Conservation (phyloP, 2,113 vertebrate genomes). For the Pseudopipra pipra region DNA sequence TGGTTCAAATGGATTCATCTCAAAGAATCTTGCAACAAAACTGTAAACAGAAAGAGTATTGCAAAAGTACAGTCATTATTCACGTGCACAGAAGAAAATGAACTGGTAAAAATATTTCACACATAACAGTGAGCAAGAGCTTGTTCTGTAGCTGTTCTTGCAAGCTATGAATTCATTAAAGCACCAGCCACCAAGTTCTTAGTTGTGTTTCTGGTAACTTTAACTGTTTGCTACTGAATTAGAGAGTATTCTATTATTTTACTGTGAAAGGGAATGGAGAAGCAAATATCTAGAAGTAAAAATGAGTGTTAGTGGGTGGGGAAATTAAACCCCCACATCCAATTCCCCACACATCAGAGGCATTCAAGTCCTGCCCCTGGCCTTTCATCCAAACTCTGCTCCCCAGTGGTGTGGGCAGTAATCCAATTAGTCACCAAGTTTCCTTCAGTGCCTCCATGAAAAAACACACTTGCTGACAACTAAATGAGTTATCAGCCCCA, state of each 20-base stretch:
- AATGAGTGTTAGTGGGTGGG: neutral
- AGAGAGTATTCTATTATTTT: neutral
- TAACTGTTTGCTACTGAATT: neutral
- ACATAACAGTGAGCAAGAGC: neutral
- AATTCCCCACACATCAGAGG: neutral
- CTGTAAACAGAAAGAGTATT: constrained; percentile 65
- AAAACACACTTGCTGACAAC: constrained; percentile 38
- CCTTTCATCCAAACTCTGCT: neutral
- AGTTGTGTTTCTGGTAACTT: neutral
- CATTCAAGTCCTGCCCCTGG: neutral
- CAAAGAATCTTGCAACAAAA: constrained; percentile 79
- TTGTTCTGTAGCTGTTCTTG: neutral
- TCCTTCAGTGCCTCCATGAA: neutral
- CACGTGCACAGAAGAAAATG: neutral
- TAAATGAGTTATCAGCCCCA: neutral
- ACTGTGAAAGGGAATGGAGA: neutral
- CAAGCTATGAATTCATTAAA: neutral
- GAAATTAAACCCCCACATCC: neutral
- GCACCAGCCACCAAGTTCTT: neutral
- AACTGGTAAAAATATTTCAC: neutral
- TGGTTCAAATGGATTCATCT: constrained; percentile 86
- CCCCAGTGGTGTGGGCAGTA: neutral
- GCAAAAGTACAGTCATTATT: neutral
- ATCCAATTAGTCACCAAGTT: neutral
- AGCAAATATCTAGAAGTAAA: neutral